Base-by-base conservation (phyloP, 2,797 vertebrate species). In the Pseudochirops cupreus region DNA sequence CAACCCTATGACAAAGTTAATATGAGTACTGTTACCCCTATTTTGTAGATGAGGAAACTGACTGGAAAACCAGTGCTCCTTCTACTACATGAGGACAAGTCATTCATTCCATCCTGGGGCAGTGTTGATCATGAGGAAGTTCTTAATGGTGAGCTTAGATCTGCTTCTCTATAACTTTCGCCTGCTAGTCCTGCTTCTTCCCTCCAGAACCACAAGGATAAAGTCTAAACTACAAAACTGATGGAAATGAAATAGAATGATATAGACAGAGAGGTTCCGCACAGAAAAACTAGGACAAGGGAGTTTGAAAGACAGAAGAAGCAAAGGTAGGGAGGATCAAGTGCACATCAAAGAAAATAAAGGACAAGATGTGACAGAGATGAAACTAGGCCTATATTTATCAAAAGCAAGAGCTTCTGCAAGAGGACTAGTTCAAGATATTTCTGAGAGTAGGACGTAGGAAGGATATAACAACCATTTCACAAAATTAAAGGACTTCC, bases 221-320 rank as follows among this genome's bases (percentile, higher is more conserved):
- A 82, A 82, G 91, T 93, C 90, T 87, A 74, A 24, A 18, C 67
- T 92, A 96, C 57, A 95, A 96, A 96, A 91, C 11, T 57, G 56
- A 96, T 62, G 74, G 90, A 95, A 93, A 50, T 54, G 93, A 95
- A 96, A 94, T 91, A 95, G 59, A 46, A 31, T 94, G 12, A 74
- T 82, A 82, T 21, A 39, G 50, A 93, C 11, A 96, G 94, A 82
- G 11, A 95, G 90, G 52, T 53, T 28, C 54, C 90, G 1, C 62
- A 33, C 39, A 96, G 31, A 96, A 87, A 93, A 90, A 95, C 16
- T 12, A 96, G 0, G 55, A 26, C 50, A 93, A 58, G 13, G 91
- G 56, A 52, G 3, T 54, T 46, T 39, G 18, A 82, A 82, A 82
- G n/a, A 82, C 21, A 82, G 18, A 50, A 39, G 67, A 46, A 39